These are phyloP conservation scores for Taenioides sp. DNA, from an alignment of 2,797 vertebrate genomes.

Conservation along the genomic window DNA sequence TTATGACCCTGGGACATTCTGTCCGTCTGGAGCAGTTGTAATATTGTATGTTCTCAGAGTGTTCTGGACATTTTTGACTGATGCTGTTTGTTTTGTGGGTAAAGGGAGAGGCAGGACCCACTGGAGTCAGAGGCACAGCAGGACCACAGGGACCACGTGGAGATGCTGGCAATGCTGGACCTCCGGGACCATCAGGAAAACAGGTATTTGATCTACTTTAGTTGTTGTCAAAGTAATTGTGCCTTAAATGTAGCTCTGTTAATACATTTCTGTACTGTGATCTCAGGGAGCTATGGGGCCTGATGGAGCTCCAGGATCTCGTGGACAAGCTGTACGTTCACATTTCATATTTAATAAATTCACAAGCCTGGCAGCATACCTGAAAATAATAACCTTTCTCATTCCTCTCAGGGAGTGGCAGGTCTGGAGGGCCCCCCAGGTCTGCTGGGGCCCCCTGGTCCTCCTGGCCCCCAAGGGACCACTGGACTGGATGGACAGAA, in stretches of 20 bases:
- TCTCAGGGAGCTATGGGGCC: constrained; percentile 83
- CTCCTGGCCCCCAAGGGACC: constrained; percentile 90
- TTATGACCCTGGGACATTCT: background rate
- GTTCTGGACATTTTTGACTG: too few species aligned
- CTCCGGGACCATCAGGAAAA: constrained; percentile 79
- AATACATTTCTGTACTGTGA: background rate
- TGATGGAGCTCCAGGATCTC: constrained; percentile 85
- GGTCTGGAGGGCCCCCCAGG: constrained; percentile 88
- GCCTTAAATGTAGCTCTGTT: background rate
- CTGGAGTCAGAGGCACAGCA: constrained; percentile 87
- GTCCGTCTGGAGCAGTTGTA: background rate
- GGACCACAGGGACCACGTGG: constrained; percentile 91
- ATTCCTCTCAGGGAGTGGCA: constrained; percentile 77
- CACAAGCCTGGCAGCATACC: background rate
- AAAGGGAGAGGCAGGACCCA: constrained; percentile 91
- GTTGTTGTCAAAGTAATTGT: background rate
- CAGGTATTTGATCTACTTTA: constrained; percentile 72
- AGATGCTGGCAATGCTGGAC: constrained; percentile 84
- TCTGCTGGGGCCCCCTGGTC: constrained; percentile 81
- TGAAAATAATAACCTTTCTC: background rate
- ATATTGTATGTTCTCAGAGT: background rate
- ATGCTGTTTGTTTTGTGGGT: background rate
- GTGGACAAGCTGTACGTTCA: constrained; percentile 85
- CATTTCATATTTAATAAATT: background rate
- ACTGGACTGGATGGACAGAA: constrained; percentile 87